phyloP scores from a whole-genome alignment of 2,797 vertebrate genomes.

The Scolopax rusticola region DNA sequence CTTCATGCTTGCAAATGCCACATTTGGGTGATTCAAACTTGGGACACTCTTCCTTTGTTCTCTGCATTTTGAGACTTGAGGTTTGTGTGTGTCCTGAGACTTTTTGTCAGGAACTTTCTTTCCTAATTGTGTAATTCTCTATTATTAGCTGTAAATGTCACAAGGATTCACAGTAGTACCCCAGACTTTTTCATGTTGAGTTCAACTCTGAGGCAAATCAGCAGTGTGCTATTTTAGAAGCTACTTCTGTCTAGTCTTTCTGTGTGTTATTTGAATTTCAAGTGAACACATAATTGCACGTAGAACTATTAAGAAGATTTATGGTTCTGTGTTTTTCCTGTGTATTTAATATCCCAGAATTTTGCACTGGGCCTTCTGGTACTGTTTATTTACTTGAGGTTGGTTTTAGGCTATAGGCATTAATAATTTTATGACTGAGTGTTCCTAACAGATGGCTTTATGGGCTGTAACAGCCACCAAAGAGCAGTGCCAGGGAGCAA shows the following conservation, averaged over 20 bases:
- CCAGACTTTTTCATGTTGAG: background rate
- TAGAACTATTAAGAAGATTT: constrained; percentile 54
- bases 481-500: constrained; percentile 52
- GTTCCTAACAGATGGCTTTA: constrained; percentile 70
- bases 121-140: background rate
- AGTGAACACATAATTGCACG: constrained; percentile 30
- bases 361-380: constrained; percentile 60
- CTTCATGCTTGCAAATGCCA: background rate
- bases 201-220: background rate
- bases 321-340: constrained; percentile 34
- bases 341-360: constrained; percentile 51
- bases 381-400: constrained; percentile 67
- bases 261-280: constrained; percentile 11
- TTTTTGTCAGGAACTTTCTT: background rate
- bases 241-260: constrained; percentile 16
- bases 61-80: background rate
- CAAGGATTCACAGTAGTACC: background rate
- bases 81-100: background rate
- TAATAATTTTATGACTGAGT: constrained; percentile 65
- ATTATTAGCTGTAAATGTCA: constrained; percentile 20
- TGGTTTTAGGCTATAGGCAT: constrained; percentile 63
- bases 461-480: constrained; percentile 55
- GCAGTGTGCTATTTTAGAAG: background rate
- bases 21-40: background rate
- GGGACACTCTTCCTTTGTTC: background rate